phyloP scores from a whole-genome alignment of 35 echinoderm and acorn worm genomes.

The Ptychodera flava region DNA sequence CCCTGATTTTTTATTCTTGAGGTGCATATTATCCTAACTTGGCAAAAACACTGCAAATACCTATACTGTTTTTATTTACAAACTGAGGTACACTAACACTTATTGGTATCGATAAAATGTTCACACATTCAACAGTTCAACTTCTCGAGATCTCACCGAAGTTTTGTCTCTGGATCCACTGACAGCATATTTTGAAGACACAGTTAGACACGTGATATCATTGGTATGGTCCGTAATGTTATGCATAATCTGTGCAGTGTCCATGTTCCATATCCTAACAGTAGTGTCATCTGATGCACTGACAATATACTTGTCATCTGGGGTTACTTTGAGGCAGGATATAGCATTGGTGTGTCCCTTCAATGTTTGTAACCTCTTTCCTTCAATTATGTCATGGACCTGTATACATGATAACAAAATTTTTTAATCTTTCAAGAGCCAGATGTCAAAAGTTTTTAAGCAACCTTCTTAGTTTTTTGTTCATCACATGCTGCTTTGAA shows the following conservation, averaged over 20 bases:
- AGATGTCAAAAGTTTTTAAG: no score
- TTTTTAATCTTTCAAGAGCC: not conserved
- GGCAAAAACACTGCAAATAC: no score
- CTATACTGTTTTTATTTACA: no score
- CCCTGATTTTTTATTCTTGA: no score
- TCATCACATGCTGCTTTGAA: no score
- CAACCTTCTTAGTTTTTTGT: no score
- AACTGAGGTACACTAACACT: no score
- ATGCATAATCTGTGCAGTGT: not conserved
- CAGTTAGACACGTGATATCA: not conserved
- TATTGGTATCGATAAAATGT: no score
- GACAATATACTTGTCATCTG: not conserved
- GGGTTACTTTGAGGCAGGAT: not conserved
- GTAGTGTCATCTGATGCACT: slow-evolving; percentile 17
- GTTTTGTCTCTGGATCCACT: not conserved
- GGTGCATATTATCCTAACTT: no score
- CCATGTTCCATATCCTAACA: not conserved
- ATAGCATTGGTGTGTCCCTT: not conserved
- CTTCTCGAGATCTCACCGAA: no score
- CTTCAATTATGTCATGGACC: slow-evolving; percentile 3
- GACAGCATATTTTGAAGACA: not conserved
- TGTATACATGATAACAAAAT: not conserved
- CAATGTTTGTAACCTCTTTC: not conserved
- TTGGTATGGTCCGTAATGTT: not conserved
- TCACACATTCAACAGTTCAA: no score